phyloP scores from a whole-genome alignment of 2,113 vertebrate species.

The Oryzias curvinotus region DNA sequence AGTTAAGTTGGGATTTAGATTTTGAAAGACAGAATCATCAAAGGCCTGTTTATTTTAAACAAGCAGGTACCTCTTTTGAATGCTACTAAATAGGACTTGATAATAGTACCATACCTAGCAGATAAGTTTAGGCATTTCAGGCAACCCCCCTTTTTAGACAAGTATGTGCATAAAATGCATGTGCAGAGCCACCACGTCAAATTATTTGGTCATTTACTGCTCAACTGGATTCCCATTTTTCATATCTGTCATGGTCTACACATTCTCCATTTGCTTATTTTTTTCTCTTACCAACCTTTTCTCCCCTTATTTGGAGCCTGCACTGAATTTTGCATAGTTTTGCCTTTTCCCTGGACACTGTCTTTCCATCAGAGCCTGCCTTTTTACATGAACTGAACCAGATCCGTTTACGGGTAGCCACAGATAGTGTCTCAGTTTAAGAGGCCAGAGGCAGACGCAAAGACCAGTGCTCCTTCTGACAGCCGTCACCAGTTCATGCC shows the following conservation, averaged over 20 bases:
- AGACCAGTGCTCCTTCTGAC: constrained; percentile 48
- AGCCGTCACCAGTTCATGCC: constrained; percentile 36
- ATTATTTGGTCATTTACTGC: constrained; percentile 70
- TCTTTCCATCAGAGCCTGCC: constrained; percentile 68
- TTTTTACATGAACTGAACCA: constrained; percentile 69
- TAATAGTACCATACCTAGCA: constrained; percentile 51
- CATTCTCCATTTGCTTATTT: constrained; percentile 43
- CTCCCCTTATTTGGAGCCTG: constrained; percentile 74
- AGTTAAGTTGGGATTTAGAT: constrained; percentile 29
- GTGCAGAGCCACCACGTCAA: constrained; percentile 57
- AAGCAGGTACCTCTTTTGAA: constrained; percentile 67
- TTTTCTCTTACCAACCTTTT: constrained; percentile 51
- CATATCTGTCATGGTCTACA: constrained; percentile 69
- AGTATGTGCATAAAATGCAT: constrained; percentile 1
- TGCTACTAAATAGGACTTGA: constrained; percentile 69
- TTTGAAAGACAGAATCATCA: constrained; percentile 67
- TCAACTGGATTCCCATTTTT: constrained; percentile 68
- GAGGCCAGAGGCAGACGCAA: constrained; percentile 25
- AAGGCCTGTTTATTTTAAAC: constrained; percentile 60
- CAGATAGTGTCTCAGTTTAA: constrained; percentile 57
- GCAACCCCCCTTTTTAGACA: not conserved
- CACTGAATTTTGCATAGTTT: constrained; percentile 68
- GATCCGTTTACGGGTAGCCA: constrained; percentile 62
- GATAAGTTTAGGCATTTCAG: constrained; percentile 40
- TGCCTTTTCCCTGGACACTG: constrained; percentile 69